Evolutionary conservation across 2,888 invertebrate species (phyloP).

Genomic region (Apamea crenata): DNA sequence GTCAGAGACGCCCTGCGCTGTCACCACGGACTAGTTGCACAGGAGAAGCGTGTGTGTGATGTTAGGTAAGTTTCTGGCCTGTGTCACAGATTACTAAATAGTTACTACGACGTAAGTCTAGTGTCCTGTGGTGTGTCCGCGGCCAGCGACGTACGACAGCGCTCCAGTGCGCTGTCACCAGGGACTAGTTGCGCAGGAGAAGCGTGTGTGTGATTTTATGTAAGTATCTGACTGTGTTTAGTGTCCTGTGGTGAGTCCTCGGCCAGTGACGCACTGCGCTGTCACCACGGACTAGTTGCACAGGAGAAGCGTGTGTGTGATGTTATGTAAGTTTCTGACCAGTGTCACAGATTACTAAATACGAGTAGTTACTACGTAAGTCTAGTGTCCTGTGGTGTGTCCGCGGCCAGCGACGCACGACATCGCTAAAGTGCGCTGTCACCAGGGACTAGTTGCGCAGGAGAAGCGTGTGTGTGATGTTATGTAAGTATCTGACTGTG

Average conservation of each 20-base stretch:
- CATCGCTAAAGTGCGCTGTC: conserved; percentile 71
- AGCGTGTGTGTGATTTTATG: neutral
- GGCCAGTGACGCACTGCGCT: too few species aligned
- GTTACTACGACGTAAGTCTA: too few species aligned
- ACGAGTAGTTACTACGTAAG: too few species aligned
- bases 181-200: conserved; percentile 74
- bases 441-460: conserved; percentile 75
- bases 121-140: conserved; percentile 53
- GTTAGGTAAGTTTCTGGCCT: too few species aligned
- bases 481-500: conserved; percentile 3
- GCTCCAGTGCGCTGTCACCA: conserved; percentile 73
- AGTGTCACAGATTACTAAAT: too few species aligned
- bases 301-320: too few species aligned
- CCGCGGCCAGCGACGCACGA: conserved; percentile 74
- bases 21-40: conserved; percentile 74
- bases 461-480: neutral
- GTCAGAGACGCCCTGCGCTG: conserved; percentile 74
- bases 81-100: too few species aligned
- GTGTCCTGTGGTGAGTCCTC: too few species aligned
- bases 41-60: too few species aligned
- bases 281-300: too few species aligned
- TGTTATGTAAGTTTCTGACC: too few species aligned
- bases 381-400: conserved; percentile 53
- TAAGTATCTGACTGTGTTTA: conserved; percentile 7
- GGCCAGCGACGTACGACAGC: conserved; percentile 73